Conservation (phyloP, 2,888 invertebrate genomes). For the Galerucella pusilla region DNA sequence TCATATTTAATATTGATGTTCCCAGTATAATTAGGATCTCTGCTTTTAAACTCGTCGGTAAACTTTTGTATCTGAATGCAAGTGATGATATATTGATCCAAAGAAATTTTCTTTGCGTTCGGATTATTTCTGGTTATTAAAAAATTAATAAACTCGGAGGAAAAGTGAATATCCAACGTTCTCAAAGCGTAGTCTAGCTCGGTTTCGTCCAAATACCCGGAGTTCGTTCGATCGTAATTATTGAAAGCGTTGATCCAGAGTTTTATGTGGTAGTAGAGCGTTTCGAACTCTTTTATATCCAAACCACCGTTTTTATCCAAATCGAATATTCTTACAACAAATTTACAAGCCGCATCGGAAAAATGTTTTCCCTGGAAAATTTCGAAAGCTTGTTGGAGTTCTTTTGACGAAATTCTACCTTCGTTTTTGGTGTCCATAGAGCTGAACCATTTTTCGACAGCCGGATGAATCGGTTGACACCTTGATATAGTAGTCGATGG, state of each 20-base stretch:
- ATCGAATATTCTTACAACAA: constrained; percentile 61
- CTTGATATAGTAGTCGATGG: neutral
- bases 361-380: constrained; percentile 59
- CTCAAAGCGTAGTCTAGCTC: constrained; percentile 57
- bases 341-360: constrained; percentile 59
- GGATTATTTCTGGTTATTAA: constrained; percentile 56
- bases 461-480: constrained; percentile 47
- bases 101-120: constrained; percentile 55
- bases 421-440: constrained; percentile 53
- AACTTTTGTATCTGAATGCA: constrained; percentile 63
- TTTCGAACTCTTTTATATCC: constrained; percentile 59
- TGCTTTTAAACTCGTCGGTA: constrained; percentile 61
- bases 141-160: constrained; percentile 57
- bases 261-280: constrained; percentile 59
- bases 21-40: constrained; percentile 58
- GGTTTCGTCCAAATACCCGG: constrained; percentile 57
- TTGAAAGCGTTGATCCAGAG: constrained; percentile 61
- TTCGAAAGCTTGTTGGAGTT: constrained; percentile 60
- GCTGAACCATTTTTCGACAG: constrained; percentile 57
- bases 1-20: constrained; percentile 60
- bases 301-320: constrained; percentile 60
- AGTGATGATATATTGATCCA: constrained; percentile 62
- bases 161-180: constrained; percentile 59
- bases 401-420: constrained; percentile 58
- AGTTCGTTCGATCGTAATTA: constrained; percentile 54